Conservation (phyloP, 1,140 invertebrate species). For the Diachasmimorpha longicaudata region DNA sequence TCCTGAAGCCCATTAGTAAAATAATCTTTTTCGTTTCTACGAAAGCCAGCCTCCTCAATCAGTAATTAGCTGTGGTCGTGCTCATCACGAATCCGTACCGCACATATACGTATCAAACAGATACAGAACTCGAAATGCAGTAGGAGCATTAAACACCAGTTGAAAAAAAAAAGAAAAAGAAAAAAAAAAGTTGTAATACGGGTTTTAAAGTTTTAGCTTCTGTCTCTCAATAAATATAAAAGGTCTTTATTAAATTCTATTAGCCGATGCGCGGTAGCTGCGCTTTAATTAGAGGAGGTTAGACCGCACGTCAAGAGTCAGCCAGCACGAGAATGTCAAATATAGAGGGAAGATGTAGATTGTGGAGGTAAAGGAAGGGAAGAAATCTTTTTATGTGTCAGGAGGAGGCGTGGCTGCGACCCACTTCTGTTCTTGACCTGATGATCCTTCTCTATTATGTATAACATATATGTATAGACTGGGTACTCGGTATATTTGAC, state of each 20-base stretch:
- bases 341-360: not conserved
- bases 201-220: not conserved
- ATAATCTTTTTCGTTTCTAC: not conserved
- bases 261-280: not conserved
- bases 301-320: not conserved
- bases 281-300: not conserved
- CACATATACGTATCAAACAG: not conserved
- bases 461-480: not conserved
- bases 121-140: not conserved
- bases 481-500: not conserved
- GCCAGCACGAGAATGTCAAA: not conserved
- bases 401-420: not conserved
- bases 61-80: not conserved
- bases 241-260: slow-evolving; percentile 1
- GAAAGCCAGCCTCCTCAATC: not conserved
- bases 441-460: not conserved
- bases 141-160: not conserved
- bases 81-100: not conserved
- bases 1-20: not conserved
- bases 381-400: slow-evolving; percentile 1
- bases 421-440: not conserved
- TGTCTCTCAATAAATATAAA: not conserved
- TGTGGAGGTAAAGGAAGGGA: not conserved
- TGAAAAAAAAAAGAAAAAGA: too few species aligned
- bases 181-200: not conserved